Base-by-base conservation (phyloP, 2,888 invertebrate genomes). In the Sinohyriopsis cumingii region DNA sequence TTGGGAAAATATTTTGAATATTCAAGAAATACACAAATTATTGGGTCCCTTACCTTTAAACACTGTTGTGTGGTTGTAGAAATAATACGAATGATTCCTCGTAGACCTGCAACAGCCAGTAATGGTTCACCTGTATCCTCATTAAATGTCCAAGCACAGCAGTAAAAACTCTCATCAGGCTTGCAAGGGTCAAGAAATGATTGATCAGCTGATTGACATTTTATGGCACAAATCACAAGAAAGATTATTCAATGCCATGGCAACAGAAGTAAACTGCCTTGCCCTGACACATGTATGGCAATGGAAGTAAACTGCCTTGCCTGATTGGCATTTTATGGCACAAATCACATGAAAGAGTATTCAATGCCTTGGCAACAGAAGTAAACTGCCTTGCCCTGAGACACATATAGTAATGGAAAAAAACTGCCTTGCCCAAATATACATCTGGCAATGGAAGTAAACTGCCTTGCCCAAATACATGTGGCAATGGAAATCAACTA, bases 141-240 rank as follows among this genome's bases (percentile, higher is more conserved):
- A 82, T 97, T 96, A 84, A 94, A 95, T 0, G 97, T 95, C 98
- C 98, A 98, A 0, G 96, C 96, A 89, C 97, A 97, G 0, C 97
- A 97, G 90, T 98, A 98, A 90, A 96, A 98, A 87, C 95, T 97
- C 91, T 98, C 98, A 87, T 98, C 97, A 3, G 94, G 92, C 95
- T 95, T 63, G 65, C 56, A 60, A 72, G 55, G 55, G 59, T 70
- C 63, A 72, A 73, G 72, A 64, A 69, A 59, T 18, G 6, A 33
- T 53, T 59, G 59, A 67, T 20, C 4, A 24, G n/a, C 12, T 20
- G 25, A 59, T 59, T 57, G 59, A 59, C 9, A 45, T 45, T 45
- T 45, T 18, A 28, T 63, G n/a, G 55, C 20, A 56, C 59, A 20
- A 18, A 25, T 18, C 20, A 61, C 3, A 6, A 25, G 28, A n/a